These are phyloP conservation scores for Chironex yamaguchii DNA, from an alignment of 30 jellyfish, hydroid and myxozoan genomes.

Conservation along the genomic window DNA sequence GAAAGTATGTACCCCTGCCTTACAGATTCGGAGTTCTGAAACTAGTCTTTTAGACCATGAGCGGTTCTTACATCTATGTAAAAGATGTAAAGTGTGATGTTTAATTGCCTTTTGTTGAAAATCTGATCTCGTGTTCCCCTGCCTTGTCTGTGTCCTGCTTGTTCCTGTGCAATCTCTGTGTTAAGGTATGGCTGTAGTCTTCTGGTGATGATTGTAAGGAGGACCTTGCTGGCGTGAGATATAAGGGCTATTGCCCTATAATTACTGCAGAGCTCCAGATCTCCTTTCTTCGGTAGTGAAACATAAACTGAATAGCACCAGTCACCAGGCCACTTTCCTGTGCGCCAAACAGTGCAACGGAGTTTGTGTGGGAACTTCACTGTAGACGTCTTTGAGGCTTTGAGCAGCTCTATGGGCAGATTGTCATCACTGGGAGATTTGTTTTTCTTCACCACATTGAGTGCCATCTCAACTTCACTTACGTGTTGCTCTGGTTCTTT, in stretches of 20 bases:
- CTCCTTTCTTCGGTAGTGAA: constrained; percentile 29
- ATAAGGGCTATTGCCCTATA: constrained; percentile 25
- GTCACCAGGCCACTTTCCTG: constrained; percentile 31
- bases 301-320: constrained; percentile 29
- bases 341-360: too few species aligned
- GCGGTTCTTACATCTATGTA: constrained; percentile 15
- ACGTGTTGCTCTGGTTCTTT: too few species aligned
- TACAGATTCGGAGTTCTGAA: background rate
- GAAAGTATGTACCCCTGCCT: constrained; percentile 35
- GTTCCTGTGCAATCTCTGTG: constrained; percentile 20
- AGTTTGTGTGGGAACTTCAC: too few species aligned
- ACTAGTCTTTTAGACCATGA: constrained; percentile 27
- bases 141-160: constrained; percentile 40
- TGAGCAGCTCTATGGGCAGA: too few species aligned
- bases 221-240: constrained; percentile 26
- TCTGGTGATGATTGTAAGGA: constrained; percentile 17
- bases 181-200: background rate
- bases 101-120: constrained; percentile 17
- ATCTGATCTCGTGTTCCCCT: constrained; percentile 44
- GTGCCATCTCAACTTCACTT: too few species aligned
- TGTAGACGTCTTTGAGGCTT: too few species aligned
- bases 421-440: too few species aligned
- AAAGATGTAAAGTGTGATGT: too few species aligned
- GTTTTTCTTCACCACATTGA: too few species aligned
- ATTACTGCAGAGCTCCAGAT: constrained; percentile 1